Evolutionary conservation across 2,797 vertebrate genomes (phyloP), one percentile per base, ranked within the genome.

Genomic region (Poeciliopsis paucimaculata): DNA sequence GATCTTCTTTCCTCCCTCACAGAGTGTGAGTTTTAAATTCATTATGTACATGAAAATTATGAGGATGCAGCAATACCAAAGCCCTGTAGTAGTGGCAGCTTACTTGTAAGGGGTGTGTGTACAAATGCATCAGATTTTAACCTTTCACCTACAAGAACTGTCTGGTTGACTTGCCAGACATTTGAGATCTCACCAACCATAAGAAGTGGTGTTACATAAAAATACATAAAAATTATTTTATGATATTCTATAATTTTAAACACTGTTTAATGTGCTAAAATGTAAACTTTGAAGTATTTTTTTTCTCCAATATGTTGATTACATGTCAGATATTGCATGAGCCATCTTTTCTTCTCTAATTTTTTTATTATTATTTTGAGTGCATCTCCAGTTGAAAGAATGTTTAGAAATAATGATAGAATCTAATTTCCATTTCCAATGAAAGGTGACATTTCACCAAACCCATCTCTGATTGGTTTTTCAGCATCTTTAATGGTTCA

Each of bases 41-140:
- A 82, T 85, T 78, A 90, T 87, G 87, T 79, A 76, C 68, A 57
- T 84, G 76, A 87, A 85, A 85, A 81, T 88, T 85, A 82, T 80
- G 81, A 73, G 62, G 76, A 85, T 77, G 74, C 84, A 72, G 71
- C 82, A 39, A 0, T 31, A 53, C 60, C 20, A 5, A 68, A 60
- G 75, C 66, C 80, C 55, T 73, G 47, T 68, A 66, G 18, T 34
- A 72, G 71, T 85, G 84, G 79, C 86, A 77, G 80, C 0, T 85
- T 82, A 87, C 78, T 77, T 71, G 72, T 84, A 89, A 82, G 26
- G 15, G 76, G 55, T 49, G 18, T 26, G 80, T 60, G 75, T 53
- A 55, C 62, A 9, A 51, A 77, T 83, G 77, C 39, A n/a, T 57
- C 8, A 23, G 31, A 66, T 66, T 66, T 68, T 26, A 13, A 41